These are phyloP conservation scores for Struthidea cinerea DNA, from an alignment of 2,113 vertebrate genomes.

Conservation along the genomic window DNA sequence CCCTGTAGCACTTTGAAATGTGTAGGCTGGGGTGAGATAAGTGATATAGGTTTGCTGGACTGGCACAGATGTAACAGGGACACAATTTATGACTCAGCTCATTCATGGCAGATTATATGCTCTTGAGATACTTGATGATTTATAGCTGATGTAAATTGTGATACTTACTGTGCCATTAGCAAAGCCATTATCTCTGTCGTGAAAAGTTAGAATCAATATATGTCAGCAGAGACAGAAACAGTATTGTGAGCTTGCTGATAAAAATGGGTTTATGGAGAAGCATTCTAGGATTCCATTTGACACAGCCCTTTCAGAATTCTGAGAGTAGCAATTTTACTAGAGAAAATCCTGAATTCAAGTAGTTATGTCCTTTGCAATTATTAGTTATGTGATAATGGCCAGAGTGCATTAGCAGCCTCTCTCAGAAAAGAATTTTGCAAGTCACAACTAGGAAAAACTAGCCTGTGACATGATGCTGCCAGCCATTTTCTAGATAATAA, in stretches of 20 bases:
- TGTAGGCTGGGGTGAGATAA: background rate
- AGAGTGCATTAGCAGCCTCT: background rate
- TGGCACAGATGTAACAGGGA: background rate
- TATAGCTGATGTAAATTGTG: constrained; percentile 33
- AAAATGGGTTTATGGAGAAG: background rate
- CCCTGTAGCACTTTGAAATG: background rate
- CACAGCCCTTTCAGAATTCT: background rate
- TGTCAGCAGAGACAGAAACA: constrained; percentile 13
- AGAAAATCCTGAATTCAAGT: background rate
- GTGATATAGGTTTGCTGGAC: background rate
- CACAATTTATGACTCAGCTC: constrained; percentile 17
- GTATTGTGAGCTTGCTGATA: background rate
- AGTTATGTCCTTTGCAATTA: background rate
- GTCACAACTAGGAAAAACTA: background rate
- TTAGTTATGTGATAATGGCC: background rate
- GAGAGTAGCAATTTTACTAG: background rate
- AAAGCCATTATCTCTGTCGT: constrained; percentile 15
- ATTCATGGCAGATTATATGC: background rate
- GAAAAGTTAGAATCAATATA: constrained; percentile 15
- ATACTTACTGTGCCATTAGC: constrained; percentile 40
- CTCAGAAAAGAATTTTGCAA: background rate
- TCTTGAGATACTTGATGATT: constrained; percentile 20
- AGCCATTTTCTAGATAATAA: background rate
- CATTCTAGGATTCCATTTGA: background rate
- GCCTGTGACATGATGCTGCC: background rate